Evolutionary conservation across 2,113 vertebrate species (phyloP), one percentile per base, ranked within the genome.

Genomic region (Trochalopteron elliotii): DNA sequence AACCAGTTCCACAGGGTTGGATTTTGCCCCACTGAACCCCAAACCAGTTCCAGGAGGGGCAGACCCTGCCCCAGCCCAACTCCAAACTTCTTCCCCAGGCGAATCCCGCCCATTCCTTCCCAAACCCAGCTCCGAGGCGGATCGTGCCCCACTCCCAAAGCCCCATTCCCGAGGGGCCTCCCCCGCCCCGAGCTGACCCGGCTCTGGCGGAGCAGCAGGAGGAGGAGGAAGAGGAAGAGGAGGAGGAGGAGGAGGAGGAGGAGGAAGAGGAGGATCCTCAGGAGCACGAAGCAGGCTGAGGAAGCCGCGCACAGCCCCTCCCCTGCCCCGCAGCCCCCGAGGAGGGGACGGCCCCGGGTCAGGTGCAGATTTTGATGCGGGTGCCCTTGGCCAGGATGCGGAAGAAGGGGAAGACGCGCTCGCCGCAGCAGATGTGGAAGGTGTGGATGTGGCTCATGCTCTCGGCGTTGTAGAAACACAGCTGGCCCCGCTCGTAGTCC

Each of bases 401-500:
- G 89, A 99, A 99, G 89, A 99, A 98, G 1, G 99, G 98, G 96
- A 98, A 98, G 45, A 99, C 98, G 30, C 97, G 97, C 94, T 99
- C 99, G 14, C 94, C 98, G 92, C 99, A 99, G 40, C 97, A 96
- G 57, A 99, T 98, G 4, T 94, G 98, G 96, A 99, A 99, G 33
- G 98, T 99, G 96, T 98, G 91, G 71, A 99, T 98, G 35, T 99
- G 99, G 90, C 96, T 97, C 85, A 98, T 98, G 64, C 97, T 98
- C 67, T 99, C 99, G 4, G 97, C 97, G 2, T 99, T 99, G 98
- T 98, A 99, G 97, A 99, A 99, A 65, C 98, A 97, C 61, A 99
- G 97, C 11, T 96, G 97, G 8, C 99, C 99, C 15, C 97, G 96
- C 9, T 97, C 94, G 44, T 98, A 98, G 97, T 99, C 99, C 97